phyloP scores from a whole-genome alignment of 30 jellyfish, hydroid and myxozoan species.

The Calvadosia cruxmelitensis region DNA sequence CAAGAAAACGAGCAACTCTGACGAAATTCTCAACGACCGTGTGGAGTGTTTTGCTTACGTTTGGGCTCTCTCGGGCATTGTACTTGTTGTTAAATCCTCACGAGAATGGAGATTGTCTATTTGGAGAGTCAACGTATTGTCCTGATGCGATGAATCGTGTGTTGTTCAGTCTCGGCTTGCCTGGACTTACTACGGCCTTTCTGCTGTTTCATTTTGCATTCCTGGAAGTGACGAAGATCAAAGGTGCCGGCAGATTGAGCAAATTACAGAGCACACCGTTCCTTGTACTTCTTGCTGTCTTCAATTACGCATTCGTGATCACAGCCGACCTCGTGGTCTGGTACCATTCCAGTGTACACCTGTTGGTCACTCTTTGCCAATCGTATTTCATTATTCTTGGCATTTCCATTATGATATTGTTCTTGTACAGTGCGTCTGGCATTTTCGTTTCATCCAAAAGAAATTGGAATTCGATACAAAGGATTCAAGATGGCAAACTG shows the following conservation, averaged over 20 bases:
- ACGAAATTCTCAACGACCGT: constrained; percentile 44
- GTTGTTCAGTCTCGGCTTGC: constrained; percentile 51
- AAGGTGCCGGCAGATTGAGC: constrained; percentile 15
- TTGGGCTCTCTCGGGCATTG: constrained; percentile 19
- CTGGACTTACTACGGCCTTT: constrained; percentile 47
- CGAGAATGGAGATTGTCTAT: constrained; percentile 39
- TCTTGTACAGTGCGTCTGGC: constrained; percentile 19
- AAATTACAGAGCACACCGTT: constrained; percentile 46
- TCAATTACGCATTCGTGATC: constrained; percentile 24
- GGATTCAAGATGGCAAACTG: background rate
- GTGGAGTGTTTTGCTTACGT: constrained; percentile 7
- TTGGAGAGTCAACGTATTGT: constrained; percentile 22
- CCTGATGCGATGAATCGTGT: constrained; percentile 35
- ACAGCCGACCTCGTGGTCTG: constrained; percentile 40
- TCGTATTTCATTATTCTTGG: constrained; percentile 39
- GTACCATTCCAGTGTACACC: constrained; percentile 11
- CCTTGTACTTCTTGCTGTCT: constrained; percentile 16
- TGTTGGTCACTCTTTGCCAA: constrained; percentile 47
- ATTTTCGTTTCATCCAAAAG: constrained; percentile 15
- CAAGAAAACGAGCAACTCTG: constrained; percentile 18
- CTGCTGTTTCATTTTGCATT: constrained; percentile 47
- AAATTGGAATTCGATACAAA: constrained; percentile 1
- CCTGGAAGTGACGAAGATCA: constrained; percentile 38
- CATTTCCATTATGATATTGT: constrained; percentile 23
- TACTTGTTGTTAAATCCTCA: constrained; percentile 47